These are phyloP conservation scores for Erinaceus europaeus DNA, from an alignment of 2,113 vertebrate species.

Conservation along the genomic window DNA sequence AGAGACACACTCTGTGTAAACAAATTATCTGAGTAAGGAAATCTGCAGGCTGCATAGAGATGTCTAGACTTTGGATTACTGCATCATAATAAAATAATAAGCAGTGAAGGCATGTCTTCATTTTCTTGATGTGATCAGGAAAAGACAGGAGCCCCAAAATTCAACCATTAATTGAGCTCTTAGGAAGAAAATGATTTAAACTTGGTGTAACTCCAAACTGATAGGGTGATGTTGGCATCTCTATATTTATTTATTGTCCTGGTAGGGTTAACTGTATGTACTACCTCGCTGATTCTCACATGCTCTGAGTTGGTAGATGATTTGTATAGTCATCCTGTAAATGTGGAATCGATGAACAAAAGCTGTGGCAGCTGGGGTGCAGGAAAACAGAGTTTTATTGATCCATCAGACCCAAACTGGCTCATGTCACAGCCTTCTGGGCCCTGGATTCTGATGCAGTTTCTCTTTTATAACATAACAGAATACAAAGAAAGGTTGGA, in stretches of 20 bases:
- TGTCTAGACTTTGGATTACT: not conserved
- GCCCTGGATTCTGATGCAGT: too few relatives aligned
- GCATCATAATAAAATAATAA: not conserved
- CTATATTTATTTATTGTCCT: not conserved
- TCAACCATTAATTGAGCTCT: not conserved
- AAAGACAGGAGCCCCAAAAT: not conserved
- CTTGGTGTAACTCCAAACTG: not conserved
- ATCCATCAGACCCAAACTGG: too few relatives aligned
- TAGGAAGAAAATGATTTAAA: not conserved
- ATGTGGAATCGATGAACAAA: too few relatives aligned
- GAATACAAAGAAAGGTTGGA: too few relatives aligned
- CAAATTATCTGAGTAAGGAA: constrained; percentile 17
- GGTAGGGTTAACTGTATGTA: not conserved
- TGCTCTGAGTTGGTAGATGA: not conserved
- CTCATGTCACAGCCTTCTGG: too few relatives aligned
- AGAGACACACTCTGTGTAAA: not conserved
- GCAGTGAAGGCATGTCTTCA: not conserved
- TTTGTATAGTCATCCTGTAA: not conserved
- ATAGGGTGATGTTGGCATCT: not conserved
- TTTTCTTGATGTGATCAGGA: not conserved
- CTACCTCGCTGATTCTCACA: not conserved
- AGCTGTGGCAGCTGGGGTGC: too few relatives aligned
- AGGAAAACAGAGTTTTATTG: too few relatives aligned
- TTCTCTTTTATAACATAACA: too few relatives aligned
- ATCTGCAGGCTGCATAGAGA: not conserved